Conservation (phyloP, 2,797 vertebrate genomes). For the Mormyrus hasselquistii region DNA sequence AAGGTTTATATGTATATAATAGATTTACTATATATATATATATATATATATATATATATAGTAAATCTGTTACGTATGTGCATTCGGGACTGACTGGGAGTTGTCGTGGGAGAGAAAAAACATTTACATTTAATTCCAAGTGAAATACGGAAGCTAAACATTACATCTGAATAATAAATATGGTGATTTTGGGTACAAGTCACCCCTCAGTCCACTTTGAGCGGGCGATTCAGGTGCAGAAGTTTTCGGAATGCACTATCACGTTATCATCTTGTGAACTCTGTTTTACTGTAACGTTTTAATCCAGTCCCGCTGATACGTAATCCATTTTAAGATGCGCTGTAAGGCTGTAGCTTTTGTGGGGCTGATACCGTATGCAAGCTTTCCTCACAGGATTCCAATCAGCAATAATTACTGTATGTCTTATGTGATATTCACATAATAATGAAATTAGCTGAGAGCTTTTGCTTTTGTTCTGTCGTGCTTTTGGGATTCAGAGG, state of each 20-base stretch:
- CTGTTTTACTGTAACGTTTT: not conserved
- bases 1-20: slow-evolving; percentile 26
- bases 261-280: not conserved
- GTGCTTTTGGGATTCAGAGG: not conserved
- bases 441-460: not conserved
- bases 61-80: not conserved
- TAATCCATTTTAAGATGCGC: not conserved
- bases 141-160: slow-evolving; percentile 12
- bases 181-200: not conserved
- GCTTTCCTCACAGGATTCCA: no score
- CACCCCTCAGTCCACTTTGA: not conserved
- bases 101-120: not conserved
- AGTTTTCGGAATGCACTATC: not conserved
- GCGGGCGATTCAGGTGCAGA: not conserved
- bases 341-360: not conserved
- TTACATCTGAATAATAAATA: not conserved
- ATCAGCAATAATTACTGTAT: not conserved
- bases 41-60: not conserved
- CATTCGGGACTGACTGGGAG: not conserved
- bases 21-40: not conserved
- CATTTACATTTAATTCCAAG: slow-evolving; percentile 6
- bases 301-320: no score
- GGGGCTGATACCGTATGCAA: not conserved
- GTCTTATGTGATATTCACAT: not conserved
- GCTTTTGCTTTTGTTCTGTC: not conserved